Base-by-base conservation (phyloP, 1,140 invertebrate genomes). In the Drosophila virilis region DNA sequence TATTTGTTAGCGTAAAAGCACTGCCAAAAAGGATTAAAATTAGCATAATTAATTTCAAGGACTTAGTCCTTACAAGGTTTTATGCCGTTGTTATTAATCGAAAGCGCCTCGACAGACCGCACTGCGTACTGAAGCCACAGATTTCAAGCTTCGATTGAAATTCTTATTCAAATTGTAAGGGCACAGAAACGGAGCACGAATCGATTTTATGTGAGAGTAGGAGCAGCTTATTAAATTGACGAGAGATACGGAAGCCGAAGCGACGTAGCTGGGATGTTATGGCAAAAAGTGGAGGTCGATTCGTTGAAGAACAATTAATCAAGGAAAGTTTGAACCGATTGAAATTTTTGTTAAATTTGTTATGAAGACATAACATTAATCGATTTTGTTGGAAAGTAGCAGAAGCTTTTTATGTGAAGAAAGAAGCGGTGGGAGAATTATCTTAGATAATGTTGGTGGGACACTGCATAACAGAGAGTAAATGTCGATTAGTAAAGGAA, bases 41-140 rank as follows among this genome's bases (percentile, higher is more conserved):
- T 79, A 78, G 76, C 80, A 79, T 80, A 83, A 83, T 83, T 83
- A 83, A 83, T 84, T 83, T 75, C 52, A 35, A 50, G 48, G 77
- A 62, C 67, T 77, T 81, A 46, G 48, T 43, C 17, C 52, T 52
- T 43, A 66, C 43, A 65, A 57, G 57, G 43, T 15, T 51, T 55
- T 57, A 57, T 58, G 33, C 51, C 32, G 60, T 33, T 67, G 62
- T 79, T 79, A 84, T 79, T 82, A 83, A 82, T 82, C 70, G 75
- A 78, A 67, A 82, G 67, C 50, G 64, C 38, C 33, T 8, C 32
- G 9, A 33, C 10, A 22, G 33, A 33, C 43, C 15, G 15, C 45
- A 46, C 6, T 40, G 46, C 55, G 40, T 43, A 42, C 37, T 62
- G n/a, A 37, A 8, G 42, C 38, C 50, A 40, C 38, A 73, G 40